phyloP scores from a whole-genome alignment of 2,113 vertebrate genomes.

The Speoplatyrhinus poulsoni region DNA sequence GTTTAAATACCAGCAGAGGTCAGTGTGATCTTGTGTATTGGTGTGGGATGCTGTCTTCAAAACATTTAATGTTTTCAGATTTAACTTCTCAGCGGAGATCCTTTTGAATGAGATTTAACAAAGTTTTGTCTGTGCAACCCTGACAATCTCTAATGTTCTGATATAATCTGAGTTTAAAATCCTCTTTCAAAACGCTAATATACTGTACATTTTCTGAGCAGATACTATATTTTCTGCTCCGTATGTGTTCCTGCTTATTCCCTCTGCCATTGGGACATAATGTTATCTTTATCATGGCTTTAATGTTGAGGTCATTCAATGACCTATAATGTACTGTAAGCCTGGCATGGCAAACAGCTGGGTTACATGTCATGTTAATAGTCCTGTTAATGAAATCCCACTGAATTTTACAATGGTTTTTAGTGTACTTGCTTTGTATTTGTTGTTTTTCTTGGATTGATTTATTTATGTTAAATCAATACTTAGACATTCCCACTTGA shows the following conservation, averaged over 20 bases:
- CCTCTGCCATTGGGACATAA: neutral
- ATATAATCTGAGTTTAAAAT: no score
- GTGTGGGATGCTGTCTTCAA: constrained; percentile 53
- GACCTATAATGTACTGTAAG: constrained; percentile 19
- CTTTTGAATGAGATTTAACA: constrained; percentile 23
- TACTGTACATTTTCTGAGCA: neutral
- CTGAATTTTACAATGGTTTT: constrained; percentile 2
- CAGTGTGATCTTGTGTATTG: constrained; percentile 45
- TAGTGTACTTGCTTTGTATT: neutral
- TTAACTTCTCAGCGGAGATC: constrained; percentile 12
- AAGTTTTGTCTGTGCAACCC: constrained; percentile 30
- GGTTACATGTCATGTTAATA: neutral
- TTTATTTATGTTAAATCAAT: constrained; percentile 31
- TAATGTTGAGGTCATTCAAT: neutral
- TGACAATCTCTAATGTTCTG: constrained; percentile 45
- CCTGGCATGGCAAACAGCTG: neutral
- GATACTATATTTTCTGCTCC: constrained; percentile 13
- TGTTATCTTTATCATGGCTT: constrained; percentile 16
- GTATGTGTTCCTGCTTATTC: constrained; percentile 36
- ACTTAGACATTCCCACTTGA: constrained; percentile 61
- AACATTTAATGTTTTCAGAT: constrained; percentile 49
- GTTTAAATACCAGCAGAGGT: constrained; percentile 47
- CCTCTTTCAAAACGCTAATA: neutral
- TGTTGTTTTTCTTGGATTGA: constrained; percentile 9
- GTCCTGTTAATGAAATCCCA: constrained; percentile 14